Percentiles rank a stretch among this genome's conserved stretches.
Evolutionary conservation across 1,140 invertebrate species (phyloP).

Genomic region (Apis florea): DNA sequence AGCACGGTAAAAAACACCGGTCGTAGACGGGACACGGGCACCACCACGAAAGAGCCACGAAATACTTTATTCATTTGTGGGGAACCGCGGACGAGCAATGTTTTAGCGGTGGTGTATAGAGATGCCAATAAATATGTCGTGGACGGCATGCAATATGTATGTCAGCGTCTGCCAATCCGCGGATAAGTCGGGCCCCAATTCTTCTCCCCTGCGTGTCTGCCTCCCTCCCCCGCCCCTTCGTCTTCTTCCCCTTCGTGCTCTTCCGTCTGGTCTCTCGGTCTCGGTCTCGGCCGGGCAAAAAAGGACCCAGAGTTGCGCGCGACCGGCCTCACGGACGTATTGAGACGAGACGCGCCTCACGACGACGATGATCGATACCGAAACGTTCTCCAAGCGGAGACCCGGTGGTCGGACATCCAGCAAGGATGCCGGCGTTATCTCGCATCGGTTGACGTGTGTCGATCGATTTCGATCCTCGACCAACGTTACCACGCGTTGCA

Average conservation of each 20-base stretch:
- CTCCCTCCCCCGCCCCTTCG: not conserved
- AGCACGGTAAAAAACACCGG: constrained; percentile 32
- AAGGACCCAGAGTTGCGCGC: constrained; percentile 58
- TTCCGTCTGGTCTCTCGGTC: constrained; percentile 44
- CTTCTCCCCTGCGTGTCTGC: constrained; percentile 28
- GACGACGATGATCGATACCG: constrained; percentile 56
- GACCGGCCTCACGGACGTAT: constrained; percentile 63
- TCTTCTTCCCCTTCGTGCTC: constrained; percentile 44
- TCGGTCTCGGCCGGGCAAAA: constrained; percentile 52
- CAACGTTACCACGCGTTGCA: constrained; percentile 28
- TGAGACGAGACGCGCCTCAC: constrained; percentile 65
- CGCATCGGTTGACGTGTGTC: constrained; percentile 51
- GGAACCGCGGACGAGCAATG: constrained; percentile 59
- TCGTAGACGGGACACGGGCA: constrained; percentile 20
- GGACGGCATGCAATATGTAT: constrained; percentile 78
- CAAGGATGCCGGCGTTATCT: constrained; percentile 42
- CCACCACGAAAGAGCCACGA: constrained; percentile 63
- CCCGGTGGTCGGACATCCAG: constrained; percentile 47
- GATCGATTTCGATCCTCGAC: constrained; percentile 24
- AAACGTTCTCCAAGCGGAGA: constrained; percentile 34
- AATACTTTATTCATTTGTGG: constrained; percentile 73
- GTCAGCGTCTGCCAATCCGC: constrained; percentile 69
- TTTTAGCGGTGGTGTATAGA: constrained; percentile 71
- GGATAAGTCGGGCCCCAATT: constrained; percentile 64
- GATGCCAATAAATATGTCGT: constrained; percentile 78